Percentiles rank a stretch among this genome's conserved stretches.
Conservation (phyloP, 2,888 invertebrate species). For the Lycophotia porphyrea region DNA sequence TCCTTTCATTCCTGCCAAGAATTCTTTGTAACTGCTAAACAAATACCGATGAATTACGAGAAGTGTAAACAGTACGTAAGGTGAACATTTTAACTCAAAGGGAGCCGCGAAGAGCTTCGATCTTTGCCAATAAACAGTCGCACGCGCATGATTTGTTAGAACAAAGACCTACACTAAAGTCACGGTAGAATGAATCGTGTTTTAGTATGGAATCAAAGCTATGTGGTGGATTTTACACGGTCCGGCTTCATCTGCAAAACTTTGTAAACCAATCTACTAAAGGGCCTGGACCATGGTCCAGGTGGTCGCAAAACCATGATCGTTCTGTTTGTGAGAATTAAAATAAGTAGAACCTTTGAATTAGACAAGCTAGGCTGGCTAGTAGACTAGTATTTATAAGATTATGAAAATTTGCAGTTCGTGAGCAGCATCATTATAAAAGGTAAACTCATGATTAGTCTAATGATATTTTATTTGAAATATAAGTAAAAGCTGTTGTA, state of each 20-base stretch:
- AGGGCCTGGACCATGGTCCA: background rate
- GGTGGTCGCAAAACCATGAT: too few relatives aligned
- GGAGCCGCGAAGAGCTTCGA: constrained; percentile 62
- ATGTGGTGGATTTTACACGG: background rate
- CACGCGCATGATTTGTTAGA: constrained; percentile 47
- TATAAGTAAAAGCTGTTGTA: background rate
- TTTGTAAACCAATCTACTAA: background rate
- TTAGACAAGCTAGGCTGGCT: too few relatives aligned
- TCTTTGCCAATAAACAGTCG: constrained; percentile 73
- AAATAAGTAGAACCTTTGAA: too few relatives aligned
- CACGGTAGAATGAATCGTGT: background rate
- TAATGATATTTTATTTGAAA: background rate
- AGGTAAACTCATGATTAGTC: too few relatives aligned
- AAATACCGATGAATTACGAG: constrained; percentile 47
- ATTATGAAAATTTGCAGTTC: too few relatives aligned
- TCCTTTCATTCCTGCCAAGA: constrained; percentile 24
- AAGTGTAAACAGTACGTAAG: constrained; percentile 48
- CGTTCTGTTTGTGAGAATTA: too few relatives aligned
- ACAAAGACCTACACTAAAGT: constrained; percentile 30
- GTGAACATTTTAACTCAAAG: constrained; percentile 66
- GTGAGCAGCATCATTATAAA: too few relatives aligned
- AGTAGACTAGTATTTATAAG: too few relatives aligned
- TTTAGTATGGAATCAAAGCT: background rate
- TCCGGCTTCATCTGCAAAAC: background rate
- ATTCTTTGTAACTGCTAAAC: constrained; percentile 48